Evolutionary conservation across 2,113 vertebrate species (phyloP).

Genomic region (Cardinalis cardinalis): DNA sequence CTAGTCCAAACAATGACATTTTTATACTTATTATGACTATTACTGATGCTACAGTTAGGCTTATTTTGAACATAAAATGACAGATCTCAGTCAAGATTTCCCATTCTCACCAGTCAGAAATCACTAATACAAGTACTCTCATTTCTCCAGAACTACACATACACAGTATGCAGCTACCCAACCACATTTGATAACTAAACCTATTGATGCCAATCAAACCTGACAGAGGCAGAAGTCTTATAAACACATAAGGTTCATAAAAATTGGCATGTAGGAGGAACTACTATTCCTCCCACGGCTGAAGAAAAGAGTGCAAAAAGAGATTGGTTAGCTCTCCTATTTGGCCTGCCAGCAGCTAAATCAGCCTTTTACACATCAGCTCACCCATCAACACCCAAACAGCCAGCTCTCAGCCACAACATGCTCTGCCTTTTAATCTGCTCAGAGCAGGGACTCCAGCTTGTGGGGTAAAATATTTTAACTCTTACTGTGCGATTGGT

Average conservation of each 20-base stretch:
- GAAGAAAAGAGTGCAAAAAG: not conserved
- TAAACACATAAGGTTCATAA: not conserved
- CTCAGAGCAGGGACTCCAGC: not conserved
- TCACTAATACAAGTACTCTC: not conserved
- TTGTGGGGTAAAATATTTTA: not conserved
- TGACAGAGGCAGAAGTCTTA: not conserved
- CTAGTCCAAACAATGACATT: not conserved
- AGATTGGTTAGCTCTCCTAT: rapidly evolving
- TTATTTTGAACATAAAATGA: not conserved
- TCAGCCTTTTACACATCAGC: not conserved
- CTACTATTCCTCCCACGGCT: not conserved
- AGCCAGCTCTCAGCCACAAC: not conserved
- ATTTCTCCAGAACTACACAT: not conserved
- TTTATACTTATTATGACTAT: not conserved
- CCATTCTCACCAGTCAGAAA: not conserved
- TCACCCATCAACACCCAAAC: not conserved
- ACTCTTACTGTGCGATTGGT: slow-evolving; percentile 90
- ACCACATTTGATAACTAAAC: not conserved
- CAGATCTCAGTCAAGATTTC: not conserved
- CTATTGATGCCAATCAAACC: not conserved
- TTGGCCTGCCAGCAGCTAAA: not conserved
- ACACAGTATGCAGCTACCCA: not conserved
- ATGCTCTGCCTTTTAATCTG: not conserved
- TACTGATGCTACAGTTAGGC: not conserved
- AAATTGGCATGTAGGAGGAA: not conserved